These are phyloP conservation scores for Pangasius sanitwongsei DNA, from an alignment of 2,797 vertebrate species.

Conservation along the genomic window DNA sequence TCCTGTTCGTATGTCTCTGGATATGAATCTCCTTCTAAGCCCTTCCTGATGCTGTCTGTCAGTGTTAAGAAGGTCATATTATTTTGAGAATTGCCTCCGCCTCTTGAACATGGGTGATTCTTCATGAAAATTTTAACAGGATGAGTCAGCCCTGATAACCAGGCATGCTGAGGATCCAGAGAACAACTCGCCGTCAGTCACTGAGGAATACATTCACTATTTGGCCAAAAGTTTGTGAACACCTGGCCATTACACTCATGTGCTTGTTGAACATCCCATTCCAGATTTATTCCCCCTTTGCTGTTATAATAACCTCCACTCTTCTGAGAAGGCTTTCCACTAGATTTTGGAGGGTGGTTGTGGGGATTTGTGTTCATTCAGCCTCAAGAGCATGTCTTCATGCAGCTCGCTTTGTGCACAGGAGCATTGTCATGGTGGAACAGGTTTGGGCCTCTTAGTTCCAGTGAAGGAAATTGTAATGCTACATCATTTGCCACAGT, in stretches of 20 bases:
- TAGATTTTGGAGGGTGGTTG: too few relatives aligned
- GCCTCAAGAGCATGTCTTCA: too few relatives aligned
- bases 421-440: too few relatives aligned
- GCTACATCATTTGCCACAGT: too few relatives aligned
- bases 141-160: neutral
- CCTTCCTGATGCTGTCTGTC: neutral
- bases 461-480: too few relatives aligned
- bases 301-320: neutral
- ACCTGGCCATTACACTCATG: neutral
- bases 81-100: constrained; percentile 1
- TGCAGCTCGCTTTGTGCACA: too few relatives aligned
- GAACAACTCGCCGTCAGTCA: neutral
- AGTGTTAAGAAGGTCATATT: constrained; percentile 6
- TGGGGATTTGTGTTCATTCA: too few relatives aligned
- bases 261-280: neutral
- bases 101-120: neutral
- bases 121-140: neutral
- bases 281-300: neutral
- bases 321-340: neutral
- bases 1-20: neutral
- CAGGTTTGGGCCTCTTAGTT: too few relatives aligned
- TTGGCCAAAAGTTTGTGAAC: neutral
- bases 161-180: neutral
- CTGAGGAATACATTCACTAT: neutral
- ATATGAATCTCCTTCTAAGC: constrained; percentile 13